phyloP scores from a whole-genome alignment of 2,113 vertebrate genomes.

The Nansenia antarctica region DNA sequence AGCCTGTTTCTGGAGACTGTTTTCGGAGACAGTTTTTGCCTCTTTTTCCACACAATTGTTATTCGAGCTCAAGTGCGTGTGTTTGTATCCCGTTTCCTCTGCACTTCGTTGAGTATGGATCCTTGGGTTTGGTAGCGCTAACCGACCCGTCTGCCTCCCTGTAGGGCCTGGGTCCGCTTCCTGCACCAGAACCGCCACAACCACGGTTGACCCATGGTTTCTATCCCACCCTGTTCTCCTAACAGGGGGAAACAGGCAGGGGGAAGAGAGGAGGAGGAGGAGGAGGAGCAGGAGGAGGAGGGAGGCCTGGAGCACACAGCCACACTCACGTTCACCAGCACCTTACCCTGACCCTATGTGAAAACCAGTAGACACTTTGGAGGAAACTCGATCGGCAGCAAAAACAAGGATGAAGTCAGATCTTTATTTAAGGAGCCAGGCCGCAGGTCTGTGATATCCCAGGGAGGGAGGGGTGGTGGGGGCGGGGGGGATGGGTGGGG shows the following conservation, averaged over 20 bases:
- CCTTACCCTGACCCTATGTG: conserved; percentile 68
- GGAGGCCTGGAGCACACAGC: conserved; percentile 25
- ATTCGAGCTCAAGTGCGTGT: no score
- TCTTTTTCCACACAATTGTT: no score
- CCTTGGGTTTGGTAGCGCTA: no score
- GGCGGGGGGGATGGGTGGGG: conserved; percentile 52
- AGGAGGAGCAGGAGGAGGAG: conserved; percentile 19
- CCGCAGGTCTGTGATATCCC: conserved; percentile 72
- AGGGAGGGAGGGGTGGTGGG: conserved; percentile 68
- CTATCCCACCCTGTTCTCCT: conserved; percentile 47
- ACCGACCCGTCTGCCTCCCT: no score
- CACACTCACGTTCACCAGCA: conserved; percentile 33
- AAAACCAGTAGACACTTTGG: conserved; percentile 73
- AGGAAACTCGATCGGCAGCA: conserved; percentile 74
- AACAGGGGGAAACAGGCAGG: conserved; percentile 54
- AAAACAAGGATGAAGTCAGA: conserved; percentile 78
- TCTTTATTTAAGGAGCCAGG: conserved; percentile 78
- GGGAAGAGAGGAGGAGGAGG: not conserved
- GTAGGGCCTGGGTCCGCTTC: no score
- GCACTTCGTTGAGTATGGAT: no score
- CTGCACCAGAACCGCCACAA: no score
- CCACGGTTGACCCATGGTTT: no score
- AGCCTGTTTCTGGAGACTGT: no score
- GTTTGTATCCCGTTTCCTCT: no score
- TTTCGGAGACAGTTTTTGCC: no score